Evolutionary conservation across 2,888 invertebrate species (phyloP).

Genomic region (Allophyes oxyacanthae): DNA sequence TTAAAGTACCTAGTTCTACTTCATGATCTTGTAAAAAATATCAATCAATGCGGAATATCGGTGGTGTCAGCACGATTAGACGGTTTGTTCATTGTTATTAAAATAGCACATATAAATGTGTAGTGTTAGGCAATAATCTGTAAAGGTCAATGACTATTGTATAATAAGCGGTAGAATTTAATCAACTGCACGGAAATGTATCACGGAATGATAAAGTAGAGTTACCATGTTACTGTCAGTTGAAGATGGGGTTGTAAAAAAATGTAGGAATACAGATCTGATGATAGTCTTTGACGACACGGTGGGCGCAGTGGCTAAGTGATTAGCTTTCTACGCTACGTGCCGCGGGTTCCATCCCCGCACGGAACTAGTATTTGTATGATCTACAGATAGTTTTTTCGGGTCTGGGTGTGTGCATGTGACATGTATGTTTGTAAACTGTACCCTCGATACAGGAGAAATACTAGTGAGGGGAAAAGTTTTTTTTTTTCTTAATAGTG

Average conservation of each 20-base stretch:
- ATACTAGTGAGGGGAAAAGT: too few species aligned
- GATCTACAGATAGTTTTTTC: too few species aligned
- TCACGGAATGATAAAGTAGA: conserved; percentile 7
- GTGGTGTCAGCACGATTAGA: conserved; percentile 37
- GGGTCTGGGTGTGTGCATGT: too few species aligned
- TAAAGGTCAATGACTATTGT: conserved; percentile 59
- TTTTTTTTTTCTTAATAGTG: too few species aligned
- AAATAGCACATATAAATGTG: conserved; percentile 50
- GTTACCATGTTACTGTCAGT: conserved; percentile 9
- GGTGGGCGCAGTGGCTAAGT: too few species aligned
- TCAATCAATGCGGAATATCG: conserved; percentile 47
- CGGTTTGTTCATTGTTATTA: conserved; percentile 21
- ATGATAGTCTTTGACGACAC: too few species aligned
- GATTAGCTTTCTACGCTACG: too few species aligned
- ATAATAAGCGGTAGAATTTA: conserved; percentile 43
- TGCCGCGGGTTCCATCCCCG: too few species aligned
- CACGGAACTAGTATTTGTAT: too few species aligned
- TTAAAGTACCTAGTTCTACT: conserved; percentile 6
- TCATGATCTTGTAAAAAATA: conserved; percentile 26
- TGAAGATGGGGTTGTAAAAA: conserved; percentile 1
- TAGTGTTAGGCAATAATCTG: conserved; percentile 48
- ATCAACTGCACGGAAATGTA: conserved; percentile 48
- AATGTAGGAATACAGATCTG: too few species aligned
- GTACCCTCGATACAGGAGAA: too few species aligned
- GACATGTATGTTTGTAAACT: too few species aligned